These are phyloP conservation scores for Rynchops niger DNA, from an alignment of 2,113 vertebrate genomes.

Conservation along the genomic window DNA sequence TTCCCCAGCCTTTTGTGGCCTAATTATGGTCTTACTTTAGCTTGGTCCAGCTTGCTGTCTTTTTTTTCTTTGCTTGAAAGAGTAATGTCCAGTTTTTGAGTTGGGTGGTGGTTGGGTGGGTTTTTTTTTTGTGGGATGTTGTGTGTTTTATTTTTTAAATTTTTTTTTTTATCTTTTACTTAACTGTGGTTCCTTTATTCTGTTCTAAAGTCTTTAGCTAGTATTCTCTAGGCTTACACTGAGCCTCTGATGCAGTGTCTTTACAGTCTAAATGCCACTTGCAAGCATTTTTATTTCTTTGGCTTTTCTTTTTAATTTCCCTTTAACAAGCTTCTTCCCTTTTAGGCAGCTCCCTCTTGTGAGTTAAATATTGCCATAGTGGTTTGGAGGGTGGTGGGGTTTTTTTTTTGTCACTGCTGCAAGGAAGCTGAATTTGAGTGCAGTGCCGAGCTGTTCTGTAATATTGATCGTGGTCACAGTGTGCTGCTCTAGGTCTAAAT, in stretches of 20 bases:
- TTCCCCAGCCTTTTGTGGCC: neutral
- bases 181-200: neutral
- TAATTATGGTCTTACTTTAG: neutral
- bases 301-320: neutral
- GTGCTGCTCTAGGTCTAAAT: neutral
- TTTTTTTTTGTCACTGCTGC: neutral
- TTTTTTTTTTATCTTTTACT: neutral
- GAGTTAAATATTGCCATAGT: neutral
- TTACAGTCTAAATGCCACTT: neutral
- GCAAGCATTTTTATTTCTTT: neutral
- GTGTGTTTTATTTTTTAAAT: too few species aligned
- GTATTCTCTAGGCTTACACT: neutral
- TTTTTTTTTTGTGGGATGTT: neutral
- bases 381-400: neutral
- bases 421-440: conserved; percentile 9
- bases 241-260: neutral
- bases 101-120: neutral
- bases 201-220: neutral
- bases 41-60: neutral
- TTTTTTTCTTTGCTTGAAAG: neutral
- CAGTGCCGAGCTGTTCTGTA: neutral
- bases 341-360: neutral
- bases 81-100: neutral
- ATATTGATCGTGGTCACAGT: neutral
- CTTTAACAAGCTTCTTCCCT: neutral